Conservation (phyloP, 2,888 invertebrate species). For the Coenonympha glycerion region DNA sequence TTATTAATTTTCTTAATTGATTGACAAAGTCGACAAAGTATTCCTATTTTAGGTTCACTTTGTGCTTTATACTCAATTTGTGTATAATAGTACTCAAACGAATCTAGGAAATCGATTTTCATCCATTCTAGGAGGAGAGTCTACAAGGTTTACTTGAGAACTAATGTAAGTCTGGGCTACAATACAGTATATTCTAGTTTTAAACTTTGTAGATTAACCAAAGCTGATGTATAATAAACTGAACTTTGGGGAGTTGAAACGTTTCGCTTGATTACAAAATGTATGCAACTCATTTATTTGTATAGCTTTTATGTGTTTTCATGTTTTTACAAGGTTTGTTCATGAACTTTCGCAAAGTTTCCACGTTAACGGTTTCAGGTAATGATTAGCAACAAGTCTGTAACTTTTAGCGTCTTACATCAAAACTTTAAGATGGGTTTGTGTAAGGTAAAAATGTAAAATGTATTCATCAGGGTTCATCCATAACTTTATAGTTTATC, state of each 20-base stretch:
- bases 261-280: background rate
- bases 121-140: background rate
- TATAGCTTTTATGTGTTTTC: background rate
- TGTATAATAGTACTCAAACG: background rate
- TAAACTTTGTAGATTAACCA: conserved; percentile 1
- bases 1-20: too few species aligned
- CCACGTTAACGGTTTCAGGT: background rate
- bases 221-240: background rate
- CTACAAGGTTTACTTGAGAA: conserved; percentile 1
- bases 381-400: conserved; percentile 2
- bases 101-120: background rate
- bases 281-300: background rate
- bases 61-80: too few species aligned
- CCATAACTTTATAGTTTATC: background rate
- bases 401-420: conserved; percentile 1
- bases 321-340: conserved; percentile 2
- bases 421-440: conserved; percentile 3
- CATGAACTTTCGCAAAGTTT: background rate
- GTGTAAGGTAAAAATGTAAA: background rate
- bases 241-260: background rate
- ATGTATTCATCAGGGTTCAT: background rate
- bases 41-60: background rate
- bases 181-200: conserved; percentile 2
- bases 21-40: too few species aligned
- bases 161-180: background rate